A percentile compares a stretch with the other conserved stretches of the same genome.
Conservation (phyloP, 1,140 invertebrate genomes). For the Latrodectus geometricus region DNA sequence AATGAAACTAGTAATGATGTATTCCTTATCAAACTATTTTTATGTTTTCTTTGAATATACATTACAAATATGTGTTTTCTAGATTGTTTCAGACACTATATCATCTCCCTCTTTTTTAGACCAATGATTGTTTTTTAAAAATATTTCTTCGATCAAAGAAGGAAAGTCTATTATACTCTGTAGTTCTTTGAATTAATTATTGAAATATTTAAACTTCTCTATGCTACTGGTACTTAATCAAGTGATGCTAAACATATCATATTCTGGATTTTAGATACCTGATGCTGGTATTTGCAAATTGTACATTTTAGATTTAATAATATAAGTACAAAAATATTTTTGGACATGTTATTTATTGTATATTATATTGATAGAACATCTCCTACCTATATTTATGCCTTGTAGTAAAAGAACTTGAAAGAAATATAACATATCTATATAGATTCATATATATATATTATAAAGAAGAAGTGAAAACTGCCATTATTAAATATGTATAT, state of each 20-base stretch:
- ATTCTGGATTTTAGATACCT: conserved; percentile 7
- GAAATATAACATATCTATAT: background rate
- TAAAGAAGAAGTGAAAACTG: background rate
- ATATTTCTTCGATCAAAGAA: no score
- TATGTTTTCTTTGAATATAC: no score
- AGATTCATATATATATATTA: background rate
- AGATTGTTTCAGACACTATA: no score
- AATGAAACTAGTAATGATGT: no score
- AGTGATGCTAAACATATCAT: conserved; percentile 23
- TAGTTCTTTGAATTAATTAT: no score
- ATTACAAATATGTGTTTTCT: no score
- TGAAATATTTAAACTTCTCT: no score
- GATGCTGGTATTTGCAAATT: background rate
- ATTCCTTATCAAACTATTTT: no score
- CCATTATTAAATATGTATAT: background rate
- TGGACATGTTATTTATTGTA: conserved; percentile 12
- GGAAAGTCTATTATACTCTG: no score
- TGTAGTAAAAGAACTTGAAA: background rate
- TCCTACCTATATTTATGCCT: background rate
- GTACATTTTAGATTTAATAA: background rate
- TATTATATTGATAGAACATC: background rate
- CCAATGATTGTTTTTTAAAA: no score
- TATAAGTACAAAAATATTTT: conserved; percentile 20
- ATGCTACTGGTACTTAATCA: conserved; percentile 14
- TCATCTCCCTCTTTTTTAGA: no score